phyloP scores from a whole-genome alignment of 2,888 invertebrate genomes.

The Ormyrus nitidulus region DNA sequence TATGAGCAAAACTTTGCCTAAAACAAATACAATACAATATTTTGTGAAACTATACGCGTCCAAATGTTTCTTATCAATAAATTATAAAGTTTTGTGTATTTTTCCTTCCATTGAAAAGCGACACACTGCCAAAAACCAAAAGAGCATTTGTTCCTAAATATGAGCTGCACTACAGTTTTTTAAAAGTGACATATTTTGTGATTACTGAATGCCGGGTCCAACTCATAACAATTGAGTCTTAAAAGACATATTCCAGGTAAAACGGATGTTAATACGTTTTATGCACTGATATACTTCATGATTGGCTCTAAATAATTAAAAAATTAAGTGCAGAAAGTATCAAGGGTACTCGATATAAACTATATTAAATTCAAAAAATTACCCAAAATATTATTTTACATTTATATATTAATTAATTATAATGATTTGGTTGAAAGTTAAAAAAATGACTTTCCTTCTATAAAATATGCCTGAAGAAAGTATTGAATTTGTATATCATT shows the following conservation, averaged over 20 bases:
- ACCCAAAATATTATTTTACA: conserved; percentile 16
- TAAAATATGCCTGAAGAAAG: conserved; percentile 37
- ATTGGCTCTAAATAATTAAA: conserved; percentile 28
- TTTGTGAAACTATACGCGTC: too few species aligned
- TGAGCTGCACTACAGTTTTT: conserved; percentile 39
- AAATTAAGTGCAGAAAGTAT: conserved; percentile 44
- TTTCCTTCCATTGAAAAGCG: conserved; percentile 36
- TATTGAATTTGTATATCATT: conserved; percentile 36
- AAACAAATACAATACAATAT: too few species aligned
- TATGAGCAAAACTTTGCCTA: too few species aligned
- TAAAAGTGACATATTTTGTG: conserved; percentile 40
- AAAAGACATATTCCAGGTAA: conserved; percentile 25
- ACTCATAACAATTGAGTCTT: conserved; percentile 32
- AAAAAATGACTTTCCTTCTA: not conserved
- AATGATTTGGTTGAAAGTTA: conserved; percentile 19
- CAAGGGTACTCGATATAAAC: conserved; percentile 46
- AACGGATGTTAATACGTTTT: conserved; percentile 28
- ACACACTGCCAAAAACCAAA: conserved; percentile 53
- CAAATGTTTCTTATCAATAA: not conserved
- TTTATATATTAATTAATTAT: not conserved
- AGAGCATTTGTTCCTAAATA: conserved; percentile 45
- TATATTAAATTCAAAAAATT: conserved; percentile 19
- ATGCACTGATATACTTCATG: conserved; percentile 25
- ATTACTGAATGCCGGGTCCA: conserved; percentile 43
- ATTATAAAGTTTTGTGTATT: conserved; percentile 37